Evolutionary conservation across 2,797 vertebrate genomes (phyloP).

Genomic region (Pipistrellus pipistrellus): DNA sequence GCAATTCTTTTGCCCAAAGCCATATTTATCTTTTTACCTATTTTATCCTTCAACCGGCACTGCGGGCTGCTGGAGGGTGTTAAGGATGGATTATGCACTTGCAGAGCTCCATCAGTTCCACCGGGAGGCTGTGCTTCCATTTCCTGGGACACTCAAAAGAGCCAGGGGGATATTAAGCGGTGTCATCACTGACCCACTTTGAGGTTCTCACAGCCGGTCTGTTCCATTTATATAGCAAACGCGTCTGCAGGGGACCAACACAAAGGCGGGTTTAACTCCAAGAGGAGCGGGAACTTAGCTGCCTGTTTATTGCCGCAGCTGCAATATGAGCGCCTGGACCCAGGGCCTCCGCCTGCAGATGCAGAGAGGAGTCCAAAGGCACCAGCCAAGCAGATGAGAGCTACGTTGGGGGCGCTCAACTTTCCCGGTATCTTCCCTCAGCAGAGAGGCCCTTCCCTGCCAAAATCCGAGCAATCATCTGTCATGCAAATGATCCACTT

Average conservation of each 20-base stretch:
- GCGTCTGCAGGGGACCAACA: not conserved
- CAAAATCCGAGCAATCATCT: slow-evolving; percentile 81
- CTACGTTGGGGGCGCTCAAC: slow-evolving; percentile 53
- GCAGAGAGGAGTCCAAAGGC: slow-evolving; percentile 60
- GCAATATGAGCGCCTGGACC: not conserved
- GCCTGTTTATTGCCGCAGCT: slow-evolving; percentile 57
- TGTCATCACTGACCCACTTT: slow-evolving; percentile 33
- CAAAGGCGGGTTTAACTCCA: slow-evolving; percentile 28
- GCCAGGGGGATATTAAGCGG: slow-evolving; percentile 41
- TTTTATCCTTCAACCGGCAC: not conserved
- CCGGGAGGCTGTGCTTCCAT: not conserved
- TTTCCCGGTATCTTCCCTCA: slow-evolving; percentile 82
- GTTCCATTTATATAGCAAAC: slow-evolving; percentile 1
- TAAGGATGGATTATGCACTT: slow-evolving; percentile 10
- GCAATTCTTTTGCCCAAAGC: not conserved
- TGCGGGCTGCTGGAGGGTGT: not conserved
- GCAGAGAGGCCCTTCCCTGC: slow-evolving; percentile 79
- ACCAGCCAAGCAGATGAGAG: slow-evolving; percentile 71
- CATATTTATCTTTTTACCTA: not conserved
- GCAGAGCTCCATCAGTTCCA: not conserved
- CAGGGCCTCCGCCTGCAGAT: not conserved
- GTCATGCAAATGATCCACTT: slow-evolving; percentile 81
- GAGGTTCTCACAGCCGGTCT: not conserved
- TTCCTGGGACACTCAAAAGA: slow-evolving; percentile 38
- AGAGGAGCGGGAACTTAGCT: not conserved